Evolutionary conservation across 2,113 vertebrate genomes (phyloP).

Genomic region (Vidua macroura): DNA sequence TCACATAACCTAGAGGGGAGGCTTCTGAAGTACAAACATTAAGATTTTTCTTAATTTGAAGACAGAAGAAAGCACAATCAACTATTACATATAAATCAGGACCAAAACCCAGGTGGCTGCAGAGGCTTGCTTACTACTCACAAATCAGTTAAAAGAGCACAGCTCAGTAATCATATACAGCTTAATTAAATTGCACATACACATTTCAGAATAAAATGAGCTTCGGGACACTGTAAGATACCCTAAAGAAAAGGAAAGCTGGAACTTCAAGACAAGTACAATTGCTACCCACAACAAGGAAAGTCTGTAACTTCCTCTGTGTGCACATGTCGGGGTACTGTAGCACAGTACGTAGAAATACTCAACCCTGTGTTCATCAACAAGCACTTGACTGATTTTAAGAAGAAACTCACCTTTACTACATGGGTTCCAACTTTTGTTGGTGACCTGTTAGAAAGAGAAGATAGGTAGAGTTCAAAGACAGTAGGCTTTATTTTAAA

Average conservation of each 20-base stretch:
- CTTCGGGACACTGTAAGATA: background rate
- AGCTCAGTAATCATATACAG: background rate
- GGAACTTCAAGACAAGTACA: background rate
- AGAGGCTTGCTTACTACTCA: background rate
- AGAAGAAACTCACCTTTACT: conserved; percentile 78
- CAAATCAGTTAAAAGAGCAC: background rate
- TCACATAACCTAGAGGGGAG: background rate
- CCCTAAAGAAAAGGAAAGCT: background rate
- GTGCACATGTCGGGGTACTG: background rate
- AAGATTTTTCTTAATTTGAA: background rate
- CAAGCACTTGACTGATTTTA: background rate
- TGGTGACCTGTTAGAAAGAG: conserved; percentile 81
- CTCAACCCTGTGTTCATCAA: background rate
- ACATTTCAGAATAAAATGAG: background rate
- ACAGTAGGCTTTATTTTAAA: background rate
- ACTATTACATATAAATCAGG: background rate
- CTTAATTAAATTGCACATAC: background rate
- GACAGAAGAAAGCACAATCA: background rate
- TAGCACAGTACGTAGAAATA: background rate
- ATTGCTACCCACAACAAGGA: background rate
- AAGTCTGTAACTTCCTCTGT: background rate
- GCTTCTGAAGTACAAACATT: background rate
- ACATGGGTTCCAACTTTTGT: conserved; percentile 77
- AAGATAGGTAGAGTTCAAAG: background rate
- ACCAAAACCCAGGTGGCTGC: background rate